phyloP scores from a whole-genome alignment of 2,113 vertebrate genomes.

The Lonchura striata region DNA sequence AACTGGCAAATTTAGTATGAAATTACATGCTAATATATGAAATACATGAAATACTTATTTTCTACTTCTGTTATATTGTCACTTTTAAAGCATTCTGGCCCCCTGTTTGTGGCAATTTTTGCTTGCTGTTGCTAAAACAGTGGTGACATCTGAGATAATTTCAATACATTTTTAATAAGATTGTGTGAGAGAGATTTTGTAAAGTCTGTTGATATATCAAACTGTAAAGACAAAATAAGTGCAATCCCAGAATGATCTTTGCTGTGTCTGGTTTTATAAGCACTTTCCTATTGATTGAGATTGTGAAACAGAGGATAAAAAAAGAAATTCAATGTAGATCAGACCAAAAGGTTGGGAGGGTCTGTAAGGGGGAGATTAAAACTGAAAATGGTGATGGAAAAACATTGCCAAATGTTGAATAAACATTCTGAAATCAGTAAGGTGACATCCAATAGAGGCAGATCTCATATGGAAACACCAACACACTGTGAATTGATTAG shows the following conservation, averaged over 20 bases:
- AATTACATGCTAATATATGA: background rate
- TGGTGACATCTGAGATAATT: background rate
- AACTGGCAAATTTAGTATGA: background rate
- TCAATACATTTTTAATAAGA: slow-evolving; percentile 18
- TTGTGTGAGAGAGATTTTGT: background rate
- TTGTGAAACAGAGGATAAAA: background rate
- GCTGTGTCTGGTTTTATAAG: background rate
- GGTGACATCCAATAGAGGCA: background rate
- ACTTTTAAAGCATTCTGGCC: background rate
- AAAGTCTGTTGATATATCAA: background rate
- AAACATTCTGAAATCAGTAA: background rate
- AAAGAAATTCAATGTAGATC: background rate
- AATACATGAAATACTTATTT: background rate
- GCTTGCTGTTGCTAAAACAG: background rate
- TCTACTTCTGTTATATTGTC: background rate
- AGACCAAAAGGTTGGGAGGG: background rate
- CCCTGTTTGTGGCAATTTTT: background rate
- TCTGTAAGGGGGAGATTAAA: background rate
- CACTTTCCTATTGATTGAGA: background rate
- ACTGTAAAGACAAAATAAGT: background rate
- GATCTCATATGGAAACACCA: background rate
- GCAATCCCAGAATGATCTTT: background rate
- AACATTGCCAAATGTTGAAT: background rate
- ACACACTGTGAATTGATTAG: background rate
- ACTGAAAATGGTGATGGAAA: background rate